phyloP scores from a whole-genome alignment of 2,888 invertebrate genomes.

The Ophion ventricosus region DNA sequence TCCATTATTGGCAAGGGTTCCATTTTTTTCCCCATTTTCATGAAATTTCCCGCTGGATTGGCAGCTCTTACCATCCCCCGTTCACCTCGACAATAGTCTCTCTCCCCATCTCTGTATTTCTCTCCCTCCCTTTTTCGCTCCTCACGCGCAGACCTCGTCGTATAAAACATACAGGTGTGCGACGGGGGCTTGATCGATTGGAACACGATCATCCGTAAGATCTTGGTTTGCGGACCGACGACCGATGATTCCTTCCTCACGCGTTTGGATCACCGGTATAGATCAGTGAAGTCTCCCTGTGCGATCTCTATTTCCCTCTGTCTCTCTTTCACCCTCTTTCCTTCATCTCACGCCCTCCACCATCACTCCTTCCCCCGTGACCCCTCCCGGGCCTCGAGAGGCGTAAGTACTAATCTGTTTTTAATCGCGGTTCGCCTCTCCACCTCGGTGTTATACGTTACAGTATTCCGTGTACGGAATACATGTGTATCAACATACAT shows the following conservation, averaged over 20 bases:
- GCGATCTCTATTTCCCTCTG: constrained; percentile 27
- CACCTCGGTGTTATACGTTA: constrained; percentile 39
- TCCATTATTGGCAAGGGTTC: background rate
- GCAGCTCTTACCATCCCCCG: constrained; percentile 4
- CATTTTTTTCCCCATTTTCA: background rate
- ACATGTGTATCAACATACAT: constrained; percentile 1
- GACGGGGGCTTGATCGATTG: constrained; percentile 48
- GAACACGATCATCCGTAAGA: constrained; percentile 53
- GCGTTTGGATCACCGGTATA: constrained; percentile 49
- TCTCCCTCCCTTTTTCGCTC: background rate
- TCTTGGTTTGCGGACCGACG: constrained; percentile 33
- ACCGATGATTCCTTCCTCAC: constrained; percentile 60
- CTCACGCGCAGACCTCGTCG: background rate
- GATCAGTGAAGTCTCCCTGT: constrained; percentile 42
- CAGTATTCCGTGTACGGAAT: constrained; percentile 7
- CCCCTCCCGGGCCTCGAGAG: constrained; percentile 33
- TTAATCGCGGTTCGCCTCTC: constrained; percentile 64
- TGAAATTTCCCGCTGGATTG: background rate
- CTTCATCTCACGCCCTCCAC: background rate
- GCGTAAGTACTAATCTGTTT: constrained; percentile 67
- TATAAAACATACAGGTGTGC: constrained; percentile 19
- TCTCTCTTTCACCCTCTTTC: constrained; percentile 26
- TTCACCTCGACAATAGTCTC: background rate
- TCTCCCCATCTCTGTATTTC: no score
- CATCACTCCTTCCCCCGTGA: constrained; percentile 1